A percentile compares a stretch with the other conserved stretches of the same genome.
Conservation (phyloP, 2,113 vertebrate genomes). For the Clarias batrachus region DNA sequence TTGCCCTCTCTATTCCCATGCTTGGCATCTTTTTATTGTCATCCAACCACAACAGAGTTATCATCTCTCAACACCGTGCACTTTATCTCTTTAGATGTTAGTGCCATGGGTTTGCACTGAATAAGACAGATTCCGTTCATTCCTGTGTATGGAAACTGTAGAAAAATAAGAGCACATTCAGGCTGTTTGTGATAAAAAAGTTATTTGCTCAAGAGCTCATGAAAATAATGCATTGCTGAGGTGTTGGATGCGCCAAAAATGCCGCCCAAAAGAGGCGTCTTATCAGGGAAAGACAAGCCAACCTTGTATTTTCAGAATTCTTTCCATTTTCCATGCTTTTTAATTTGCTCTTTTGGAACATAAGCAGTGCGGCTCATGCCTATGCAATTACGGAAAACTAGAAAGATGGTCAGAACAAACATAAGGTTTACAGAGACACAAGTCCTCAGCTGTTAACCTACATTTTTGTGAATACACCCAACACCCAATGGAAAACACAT, state of each 20-base stretch:
- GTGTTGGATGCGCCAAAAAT: slow-evolving; percentile 51
- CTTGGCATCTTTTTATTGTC: neutral
- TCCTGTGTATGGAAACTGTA: slow-evolving; percentile 15
- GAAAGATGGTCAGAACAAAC: slow-evolving; percentile 54
- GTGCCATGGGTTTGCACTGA: neutral
- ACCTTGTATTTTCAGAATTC: slow-evolving; percentile 67
- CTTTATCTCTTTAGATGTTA: slow-evolving; percentile 23
- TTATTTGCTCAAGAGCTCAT: slow-evolving; percentile 49
- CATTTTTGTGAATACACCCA: slow-evolving; percentile 14
- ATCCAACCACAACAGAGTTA: slow-evolving; percentile 26
- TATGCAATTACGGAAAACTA: slow-evolving; percentile 56
- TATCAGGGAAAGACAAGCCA: slow-evolving; percentile 64
- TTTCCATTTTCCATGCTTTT: slow-evolving; percentile 60
- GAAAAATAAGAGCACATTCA: neutral
- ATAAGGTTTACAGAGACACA: slow-evolving; percentile 13
- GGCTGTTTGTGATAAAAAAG: slow-evolving; percentile 49
- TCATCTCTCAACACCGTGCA: slow-evolving; percentile 20
- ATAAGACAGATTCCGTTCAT: slow-evolving; percentile 1
- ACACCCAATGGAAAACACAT: neutral
- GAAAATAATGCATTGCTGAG: slow-evolving; percentile 58
- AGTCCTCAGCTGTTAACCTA: slow-evolving; percentile 17
- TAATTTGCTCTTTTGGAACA: slow-evolving; percentile 64
- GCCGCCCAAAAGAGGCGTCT: slow-evolving; percentile 64
- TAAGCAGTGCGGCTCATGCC: slow-evolving; percentile 56
- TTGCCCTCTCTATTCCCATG: neutral